Evolutionary conservation across 2,888 invertebrate genomes (phyloP), one percentile per base, ranked within the genome.

Genomic region (Polymixis flavicincta): DNA sequence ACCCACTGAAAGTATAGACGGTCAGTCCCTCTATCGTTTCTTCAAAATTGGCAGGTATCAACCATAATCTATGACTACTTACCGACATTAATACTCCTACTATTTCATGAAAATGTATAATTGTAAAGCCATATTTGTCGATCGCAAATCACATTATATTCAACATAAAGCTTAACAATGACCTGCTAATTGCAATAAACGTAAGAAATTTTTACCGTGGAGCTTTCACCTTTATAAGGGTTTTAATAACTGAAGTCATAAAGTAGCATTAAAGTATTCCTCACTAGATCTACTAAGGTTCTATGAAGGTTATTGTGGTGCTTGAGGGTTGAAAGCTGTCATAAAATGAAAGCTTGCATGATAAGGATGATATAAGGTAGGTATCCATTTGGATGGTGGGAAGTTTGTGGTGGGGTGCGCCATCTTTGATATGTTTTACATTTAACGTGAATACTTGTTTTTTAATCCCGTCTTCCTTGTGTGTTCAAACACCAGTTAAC

Each of bases 281-380:
- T 65, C 13, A 52, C 52, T 42, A 14, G 22, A 68, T 71, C n/a
- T 60, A 17, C 28, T 32, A 45, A 45, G 42, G 42, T 45, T 45
- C 11, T 45, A 11, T 11, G n/a, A 76, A 50, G 54, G 42, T 63
- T 64, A 64, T n/a, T 37, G 28, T 13, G 11, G 28, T 42, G 55
- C 17, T 70, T 57, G 22, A 71, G 28, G 19, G 22, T 32, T 64
- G 11, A 22, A 28, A 13, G 19, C 1, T 14, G 17, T 67, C 61
- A 14, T 74, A 73, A 73, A 73, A 68, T 54, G 9, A 25, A 76
- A 50, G 50, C n/a, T 45, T 64, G 48, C 19, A 63, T 75, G 19
- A 1, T 61, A 61, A 37, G 28, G n/a, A 52, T 52, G 22, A 17
- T 54, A 8, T 19, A 32, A 32, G 32, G 55, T 70, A 32, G n/a